Percentiles rank a stretch among this genome's conserved stretches.
Conservation (phyloP, 2,797 vertebrate genomes). For the Serranus cabrilla region DNA sequence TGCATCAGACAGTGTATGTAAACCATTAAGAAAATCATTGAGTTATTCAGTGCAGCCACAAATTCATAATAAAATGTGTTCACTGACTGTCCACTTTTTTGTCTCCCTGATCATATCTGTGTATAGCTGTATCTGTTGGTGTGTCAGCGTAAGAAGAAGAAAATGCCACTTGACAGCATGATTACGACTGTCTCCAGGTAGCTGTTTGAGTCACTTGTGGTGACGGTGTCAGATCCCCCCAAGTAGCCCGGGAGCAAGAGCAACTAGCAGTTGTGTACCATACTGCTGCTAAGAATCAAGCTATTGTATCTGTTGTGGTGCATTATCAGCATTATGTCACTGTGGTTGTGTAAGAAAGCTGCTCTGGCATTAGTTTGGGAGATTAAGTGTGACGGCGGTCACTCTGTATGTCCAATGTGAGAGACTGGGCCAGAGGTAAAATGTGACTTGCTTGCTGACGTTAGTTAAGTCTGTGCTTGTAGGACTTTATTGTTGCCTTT, state of each 20-base stretch:
- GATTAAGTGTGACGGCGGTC: slow-evolving; percentile 22
- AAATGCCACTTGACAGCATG: slow-evolving; percentile 37
- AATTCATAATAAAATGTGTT: slow-evolving; percentile 25
- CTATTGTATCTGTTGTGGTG: slow-evolving; percentile 16
- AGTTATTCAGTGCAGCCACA: neutral
- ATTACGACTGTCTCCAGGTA: slow-evolving; percentile 28
- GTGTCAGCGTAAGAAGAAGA: neutral
- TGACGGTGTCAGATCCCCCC: slow-evolving; percentile 18
- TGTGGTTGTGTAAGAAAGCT: slow-evolving; percentile 9
- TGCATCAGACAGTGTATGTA: too few species aligned
- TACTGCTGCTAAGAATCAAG: neutral
- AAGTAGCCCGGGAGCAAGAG: slow-evolving; percentile 31
- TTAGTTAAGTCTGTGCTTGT: slow-evolving; percentile 5
- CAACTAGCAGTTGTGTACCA: slow-evolving; percentile 21
- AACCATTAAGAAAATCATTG: neutral
- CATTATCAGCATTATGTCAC: slow-evolving; percentile 26
- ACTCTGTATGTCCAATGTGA: slow-evolving; percentile 4
- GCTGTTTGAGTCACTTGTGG: slow-evolving; percentile 20
- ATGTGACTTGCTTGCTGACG: neutral
- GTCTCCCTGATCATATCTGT: slow-evolving; percentile 1
- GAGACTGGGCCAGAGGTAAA: slow-evolving; percentile 17
- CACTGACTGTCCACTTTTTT: neutral
- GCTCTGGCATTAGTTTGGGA: slow-evolving; percentile 22
- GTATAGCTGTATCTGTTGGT: neutral
- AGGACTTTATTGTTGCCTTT: neutral